Evolutionary conservation across 2,888 invertebrate species (phyloP).

Genomic region (Taphrorychus bicolor): DNA sequence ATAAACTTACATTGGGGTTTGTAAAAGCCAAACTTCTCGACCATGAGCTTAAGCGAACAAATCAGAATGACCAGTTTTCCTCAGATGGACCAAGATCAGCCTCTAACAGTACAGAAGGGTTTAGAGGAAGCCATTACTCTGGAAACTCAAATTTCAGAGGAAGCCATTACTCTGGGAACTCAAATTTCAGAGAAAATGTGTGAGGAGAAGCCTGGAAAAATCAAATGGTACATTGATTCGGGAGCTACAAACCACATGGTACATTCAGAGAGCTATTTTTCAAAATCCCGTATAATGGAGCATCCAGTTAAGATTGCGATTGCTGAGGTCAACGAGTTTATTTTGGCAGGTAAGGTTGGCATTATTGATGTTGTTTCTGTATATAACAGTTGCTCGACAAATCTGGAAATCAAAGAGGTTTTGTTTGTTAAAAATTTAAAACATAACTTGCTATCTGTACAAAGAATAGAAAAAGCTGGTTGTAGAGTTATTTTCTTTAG

Average conservation of each 20-base stretch:
- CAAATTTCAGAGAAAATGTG: slow-evolving; percentile 2
- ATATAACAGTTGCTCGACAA: not conserved
- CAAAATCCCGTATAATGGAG: not conserved
- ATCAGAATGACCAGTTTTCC: too few relatives aligned
- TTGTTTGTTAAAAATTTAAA: slow-evolving; percentile 9
- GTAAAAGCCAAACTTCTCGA: too few relatives aligned
- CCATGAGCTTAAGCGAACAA: slow-evolving; percentile 38
- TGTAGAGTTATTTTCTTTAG: slow-evolving; percentile 24
- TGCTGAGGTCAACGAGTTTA: not conserved
- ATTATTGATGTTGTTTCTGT: not conserved
- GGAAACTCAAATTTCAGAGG: not conserved
- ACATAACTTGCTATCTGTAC: slow-evolving; percentile 28
- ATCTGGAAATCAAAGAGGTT: not conserved
- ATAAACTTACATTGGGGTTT: slow-evolving; percentile 37
- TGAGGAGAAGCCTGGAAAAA: not conserved
- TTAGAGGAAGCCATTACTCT: not conserved
- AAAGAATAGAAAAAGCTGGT: slow-evolving; percentile 23
- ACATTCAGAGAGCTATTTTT: slow-evolving; percentile 7
- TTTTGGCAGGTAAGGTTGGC: not conserved
- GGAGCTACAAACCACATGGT: slow-evolving; percentile 38
- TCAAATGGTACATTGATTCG: slow-evolving; percentile 12
- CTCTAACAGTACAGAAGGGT: not conserved
- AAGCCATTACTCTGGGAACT: not conserved
- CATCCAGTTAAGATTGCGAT: not conserved
- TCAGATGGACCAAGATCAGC: too few relatives aligned